Base-by-base conservation (phyloP, 92 coral and sea anemone genomes). In the Meandrina meandrites region DNA sequence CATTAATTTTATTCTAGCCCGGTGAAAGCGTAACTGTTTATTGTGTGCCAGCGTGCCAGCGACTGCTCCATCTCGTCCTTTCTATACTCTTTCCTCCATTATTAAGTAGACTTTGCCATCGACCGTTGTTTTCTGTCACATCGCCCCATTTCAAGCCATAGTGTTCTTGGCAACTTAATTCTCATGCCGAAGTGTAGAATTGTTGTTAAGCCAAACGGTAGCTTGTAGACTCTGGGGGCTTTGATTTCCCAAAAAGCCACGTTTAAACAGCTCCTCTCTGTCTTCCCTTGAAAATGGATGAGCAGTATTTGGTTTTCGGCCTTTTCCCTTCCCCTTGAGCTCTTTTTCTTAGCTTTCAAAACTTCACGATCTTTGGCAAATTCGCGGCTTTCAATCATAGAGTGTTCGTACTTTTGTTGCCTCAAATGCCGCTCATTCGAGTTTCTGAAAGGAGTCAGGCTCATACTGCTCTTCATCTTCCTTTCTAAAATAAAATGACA, bases 321-420 rank as follows among this genome's bases (percentile, higher is more conserved):
- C 81, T 68, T 89, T 89, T 84, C 88, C 84, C 83, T 89, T 89
- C 66, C 80, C 75, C 18, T 67, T 88, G 60, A 28, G 88, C 66
- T 62, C 75, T 88, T 87, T 87, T 68, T 75, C 53, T 88, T 77
- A 28, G 88, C 88, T 53, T 88, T 88, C 40, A 88, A 73, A 6
- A 66, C 69, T 76, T 76, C 86, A 5, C 79, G 60, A 69, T 75
- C 83, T 50, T 72, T 74, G 22, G 76, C 57, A 76, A 88, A 76
- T 69, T 82, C 79, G 12, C 50, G 83, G 60, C 53, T 60, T 47
- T 82, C 91, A 66, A 35, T 36, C 37, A 75, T 34, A 12, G 87
- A 82, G 79, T 34, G 75, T 37, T 37, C 4, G 68, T 82, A 58
- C 53, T 81, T 80, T 47, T 75, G 78, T 69, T 89, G 83, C 54